Evolutionary conservation across 2,888 invertebrate genomes (phyloP).

Genomic region (Platycnemis pennipes): DNA sequence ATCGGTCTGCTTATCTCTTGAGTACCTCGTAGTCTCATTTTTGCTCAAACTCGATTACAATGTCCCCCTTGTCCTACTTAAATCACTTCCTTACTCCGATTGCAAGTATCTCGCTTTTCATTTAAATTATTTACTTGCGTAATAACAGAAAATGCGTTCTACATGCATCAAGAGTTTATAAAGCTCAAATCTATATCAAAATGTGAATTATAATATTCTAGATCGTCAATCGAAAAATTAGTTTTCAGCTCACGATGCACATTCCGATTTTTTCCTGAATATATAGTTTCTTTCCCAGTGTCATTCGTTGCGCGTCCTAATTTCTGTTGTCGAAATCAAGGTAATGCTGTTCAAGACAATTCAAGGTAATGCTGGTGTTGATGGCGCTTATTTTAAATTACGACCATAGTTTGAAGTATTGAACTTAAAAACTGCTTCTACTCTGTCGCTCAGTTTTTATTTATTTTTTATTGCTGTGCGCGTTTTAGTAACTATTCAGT

Average conservation of each 20-base stretch:
- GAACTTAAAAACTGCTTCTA: too few species aligned
- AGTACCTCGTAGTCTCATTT: not conserved
- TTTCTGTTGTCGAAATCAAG: too few species aligned
- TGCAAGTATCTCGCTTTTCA: not conserved
- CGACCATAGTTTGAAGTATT: too few species aligned
- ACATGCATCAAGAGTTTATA: not conserved
- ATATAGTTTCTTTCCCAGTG: not conserved
- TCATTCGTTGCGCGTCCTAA: not conserved
- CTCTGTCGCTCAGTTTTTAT: too few species aligned
- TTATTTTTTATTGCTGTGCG: too few species aligned
- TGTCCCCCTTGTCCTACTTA: not conserved
- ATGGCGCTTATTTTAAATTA: too few species aligned
- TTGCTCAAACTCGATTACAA: not conserved
- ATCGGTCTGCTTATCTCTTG: not conserved
- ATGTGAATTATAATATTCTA: not conserved
- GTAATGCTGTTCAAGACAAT: too few species aligned
- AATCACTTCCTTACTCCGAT: not conserved
- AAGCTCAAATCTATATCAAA: not conserved
- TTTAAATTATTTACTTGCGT: not conserved
- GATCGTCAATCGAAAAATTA: not conserved
- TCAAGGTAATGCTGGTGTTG: too few species aligned
- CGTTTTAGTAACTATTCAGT: too few species aligned
- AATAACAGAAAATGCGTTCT: not conserved
- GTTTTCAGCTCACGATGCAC: not conserved
- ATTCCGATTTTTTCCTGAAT: not conserved